phyloP scores from a whole-genome alignment of 2,113 vertebrate genomes.

The Austrofundulus limnaeus region DNA sequence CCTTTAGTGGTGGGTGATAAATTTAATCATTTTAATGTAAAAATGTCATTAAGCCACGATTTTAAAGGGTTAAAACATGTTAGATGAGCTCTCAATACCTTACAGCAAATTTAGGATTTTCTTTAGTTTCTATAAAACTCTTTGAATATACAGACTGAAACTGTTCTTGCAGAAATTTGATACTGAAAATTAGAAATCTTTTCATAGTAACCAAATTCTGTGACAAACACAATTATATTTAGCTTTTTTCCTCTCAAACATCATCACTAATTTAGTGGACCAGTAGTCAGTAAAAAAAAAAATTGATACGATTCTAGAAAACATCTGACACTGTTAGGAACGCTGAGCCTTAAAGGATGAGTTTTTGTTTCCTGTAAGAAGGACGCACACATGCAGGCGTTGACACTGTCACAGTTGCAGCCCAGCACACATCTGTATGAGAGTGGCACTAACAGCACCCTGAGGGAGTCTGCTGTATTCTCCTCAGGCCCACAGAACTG shows the following conservation, averaged over 20 bases:
- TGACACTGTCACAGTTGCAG: slow-evolving; percentile 61
- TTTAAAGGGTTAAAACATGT: not conserved
- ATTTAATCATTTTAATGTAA: too few species aligned
- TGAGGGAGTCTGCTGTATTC: slow-evolving; percentile 68
- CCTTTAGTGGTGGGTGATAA: too few species aligned
- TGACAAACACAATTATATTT: not conserved
- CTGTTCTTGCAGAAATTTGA: too few species aligned
- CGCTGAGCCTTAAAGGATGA: slow-evolving; percentile 34
- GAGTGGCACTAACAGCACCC: slow-evolving; percentile 73
- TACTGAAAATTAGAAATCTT: not conserved
- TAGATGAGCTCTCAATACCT: not conserved
- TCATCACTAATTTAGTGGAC: not conserved
- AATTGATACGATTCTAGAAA: slow-evolving; percentile 8
- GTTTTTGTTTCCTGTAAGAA: slow-evolving; percentile 57
- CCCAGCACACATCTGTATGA: slow-evolving; percentile 75
- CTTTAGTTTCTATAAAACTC: not conserved
- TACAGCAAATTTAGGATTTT: not conserved
- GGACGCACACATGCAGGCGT: slow-evolving; percentile 33
- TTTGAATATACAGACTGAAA: not conserved
- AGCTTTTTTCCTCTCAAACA: slow-evolving; percentile 6
- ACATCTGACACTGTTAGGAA: slow-evolving; percentile 36
- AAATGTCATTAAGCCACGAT: too few species aligned
- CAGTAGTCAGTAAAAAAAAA: slow-evolving; percentile 9
- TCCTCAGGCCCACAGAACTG: slow-evolving; percentile 69
- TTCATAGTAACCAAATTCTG: not conserved